Conservation (phyloP, 2,888 invertebrate species). For the Chydorus sphaericus region DNA sequence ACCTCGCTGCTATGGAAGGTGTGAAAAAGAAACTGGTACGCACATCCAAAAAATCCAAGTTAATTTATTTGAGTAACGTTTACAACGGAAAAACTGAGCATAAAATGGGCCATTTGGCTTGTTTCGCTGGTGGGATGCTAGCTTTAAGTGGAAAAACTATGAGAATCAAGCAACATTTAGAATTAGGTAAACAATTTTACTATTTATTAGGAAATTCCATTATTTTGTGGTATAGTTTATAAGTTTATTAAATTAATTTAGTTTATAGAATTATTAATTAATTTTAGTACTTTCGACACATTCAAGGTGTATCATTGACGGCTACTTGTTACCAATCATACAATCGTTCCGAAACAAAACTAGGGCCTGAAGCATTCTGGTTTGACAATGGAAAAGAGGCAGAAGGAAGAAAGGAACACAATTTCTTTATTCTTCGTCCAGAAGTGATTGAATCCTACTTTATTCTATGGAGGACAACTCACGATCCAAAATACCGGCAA, state of each 20-base stretch:
- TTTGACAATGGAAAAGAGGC: slow-evolving; percentile 82
- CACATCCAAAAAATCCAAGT: slow-evolving; percentile 47
- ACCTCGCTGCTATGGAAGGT: slow-evolving; percentile 73
- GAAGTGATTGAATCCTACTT: slow-evolving; percentile 96
- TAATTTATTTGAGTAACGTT: slow-evolving; percentile 78
- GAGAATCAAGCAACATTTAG: slow-evolving; percentile 61
- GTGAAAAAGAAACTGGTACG: slow-evolving; percentile 59
- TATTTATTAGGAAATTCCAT: too few relatives aligned
- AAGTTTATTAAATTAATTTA: too few relatives aligned
- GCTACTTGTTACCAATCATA: slow-evolving; percentile 97
- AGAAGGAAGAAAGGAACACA: slow-evolving; percentile 69
- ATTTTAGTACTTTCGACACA: too few relatives aligned
- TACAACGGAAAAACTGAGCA: too few relatives aligned
- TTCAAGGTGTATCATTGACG: slow-evolving; percentile 74
- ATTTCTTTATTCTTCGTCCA: slow-evolving; percentile 90
- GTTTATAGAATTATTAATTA: too few relatives aligned
- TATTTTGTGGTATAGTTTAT: too few relatives aligned
- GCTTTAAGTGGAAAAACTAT: slow-evolving; percentile 73
- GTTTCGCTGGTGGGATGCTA: slow-evolving; percentile 89
- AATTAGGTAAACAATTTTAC: too few relatives aligned
- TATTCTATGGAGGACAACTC: slow-evolving; percentile 89
- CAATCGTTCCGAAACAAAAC: slow-evolving; percentile 67
- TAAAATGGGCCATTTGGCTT: slow-evolving; percentile 97
- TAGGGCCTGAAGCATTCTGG: slow-evolving; percentile 43
- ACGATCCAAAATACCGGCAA: slow-evolving; percentile 88